Base-by-base conservation (phyloP, 2,113 vertebrate genomes). In the Physeter macrocephalus region DNA sequence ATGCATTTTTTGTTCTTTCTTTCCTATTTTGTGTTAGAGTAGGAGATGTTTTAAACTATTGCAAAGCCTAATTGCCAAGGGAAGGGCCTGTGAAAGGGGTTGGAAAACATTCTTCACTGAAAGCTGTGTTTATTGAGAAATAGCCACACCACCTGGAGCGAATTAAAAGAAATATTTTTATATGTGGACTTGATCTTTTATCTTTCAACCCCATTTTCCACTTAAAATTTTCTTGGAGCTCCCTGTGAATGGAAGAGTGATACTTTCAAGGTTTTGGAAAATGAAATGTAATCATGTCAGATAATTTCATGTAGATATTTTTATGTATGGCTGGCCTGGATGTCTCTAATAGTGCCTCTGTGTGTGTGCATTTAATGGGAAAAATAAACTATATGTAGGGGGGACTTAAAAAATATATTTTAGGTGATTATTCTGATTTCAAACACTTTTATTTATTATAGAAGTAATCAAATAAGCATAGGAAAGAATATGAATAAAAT, bases 371-470 rank as follows among this genome's bases (percentile, higher is more conserved):
- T 71, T 49, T 75, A 71, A 34, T 87, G 34, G 62, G 66, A 78
- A 93, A 61, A 89, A 81, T 81, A 92, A 92, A 66, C 49, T 54
- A 2, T 54, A 2, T 75, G 15, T 71, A 77, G 41, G 39, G 39
- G 67, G 1, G 6, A 71, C 52, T 78, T 89, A 31, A 49, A 81
- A 89, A 89, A 52, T 69, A 17, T 59, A 34, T 61, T 90, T 90
- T 82, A 96, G 57, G 25, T 39, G 54, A 82, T 31, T 66, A 6
- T n/a, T 96, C n/a, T 78, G 54, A 80, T 75, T 90, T 34, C 4
- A 92, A 49, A 90, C 12, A 61, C 34, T 97, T 81, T 67, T 66
- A 17, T 72, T 97, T 72, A 57, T 80, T 93, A n/a, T 66, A 75
- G n/a, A 83, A 88, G 8, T 41, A 84, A 75, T 39, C 27, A 93